Percentiles rank a stretch among this genome's conserved stretches.
Evolutionary conservation across 2,113 vertebrate species (phyloP).

Genomic region (Psittacula cyanocephala): DNA sequence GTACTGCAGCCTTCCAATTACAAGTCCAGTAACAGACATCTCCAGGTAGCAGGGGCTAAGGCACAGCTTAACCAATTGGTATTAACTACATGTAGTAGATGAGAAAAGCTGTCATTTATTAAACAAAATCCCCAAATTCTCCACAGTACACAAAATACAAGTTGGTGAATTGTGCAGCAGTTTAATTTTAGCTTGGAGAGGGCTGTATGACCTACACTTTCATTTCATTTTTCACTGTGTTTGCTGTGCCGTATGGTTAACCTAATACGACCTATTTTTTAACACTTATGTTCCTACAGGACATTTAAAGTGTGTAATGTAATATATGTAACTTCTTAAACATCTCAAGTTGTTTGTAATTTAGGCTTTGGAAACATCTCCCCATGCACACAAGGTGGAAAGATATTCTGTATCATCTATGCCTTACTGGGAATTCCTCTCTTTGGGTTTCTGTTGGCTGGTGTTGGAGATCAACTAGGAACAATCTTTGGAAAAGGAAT

Average conservation of each 20-base stretch:
- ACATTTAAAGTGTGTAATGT: neutral
- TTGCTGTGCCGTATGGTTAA: neutral
- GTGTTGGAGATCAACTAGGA: conserved; percentile 96
- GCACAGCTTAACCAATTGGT: neutral
- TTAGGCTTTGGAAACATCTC: conserved; percentile 98
- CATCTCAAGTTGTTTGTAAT: conserved; percentile 52
- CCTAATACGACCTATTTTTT: neutral
- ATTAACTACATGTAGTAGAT: neutral
- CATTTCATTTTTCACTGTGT: neutral
- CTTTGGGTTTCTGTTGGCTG: conserved; percentile 96
- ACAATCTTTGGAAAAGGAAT: conserved; percentile 98
- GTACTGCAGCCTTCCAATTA: neutral
- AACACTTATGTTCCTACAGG: neutral
- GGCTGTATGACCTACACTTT: neutral
- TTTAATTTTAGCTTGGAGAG: neutral
- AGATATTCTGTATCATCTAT: conserved; percentile 98
- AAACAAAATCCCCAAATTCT: neutral
- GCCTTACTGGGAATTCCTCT: conserved; percentile 96
- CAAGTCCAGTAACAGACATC: neutral
- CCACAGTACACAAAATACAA: neutral
- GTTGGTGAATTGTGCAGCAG: neutral
- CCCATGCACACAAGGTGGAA: conserved; percentile 93
- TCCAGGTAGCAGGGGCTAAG: neutral
- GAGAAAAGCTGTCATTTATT: neutral
- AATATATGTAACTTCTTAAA: conserved; percentile 43